Conservation (phyloP, 2,888 invertebrate genomes). For the Meliscaeva auricollis region DNA sequence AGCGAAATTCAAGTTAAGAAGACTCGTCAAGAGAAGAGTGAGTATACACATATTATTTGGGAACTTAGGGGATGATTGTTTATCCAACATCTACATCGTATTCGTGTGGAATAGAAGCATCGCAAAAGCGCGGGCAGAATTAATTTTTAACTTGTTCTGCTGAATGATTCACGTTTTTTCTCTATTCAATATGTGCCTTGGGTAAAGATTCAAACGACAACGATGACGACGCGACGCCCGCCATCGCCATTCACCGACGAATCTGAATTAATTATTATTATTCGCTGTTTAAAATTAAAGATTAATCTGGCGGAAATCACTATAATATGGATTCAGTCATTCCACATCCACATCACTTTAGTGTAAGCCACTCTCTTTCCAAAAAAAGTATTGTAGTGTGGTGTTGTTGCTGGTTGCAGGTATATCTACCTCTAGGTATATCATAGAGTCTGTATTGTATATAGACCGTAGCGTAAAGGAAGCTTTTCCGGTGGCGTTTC, state of each 20-base stretch:
- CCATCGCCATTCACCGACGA: not conserved
- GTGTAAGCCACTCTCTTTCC: not conserved
- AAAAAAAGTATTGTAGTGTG: no score
- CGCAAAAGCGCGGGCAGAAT: slow-evolving; percentile 54
- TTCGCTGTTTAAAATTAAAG: slow-evolving; percentile 56
- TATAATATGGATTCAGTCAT: slow-evolving; percentile 30
- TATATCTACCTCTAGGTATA: no score
- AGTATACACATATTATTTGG: not conserved
- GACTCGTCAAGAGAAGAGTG: not conserved
- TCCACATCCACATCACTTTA: not conserved
- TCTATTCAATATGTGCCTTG: not conserved
- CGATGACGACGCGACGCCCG: not conserved
- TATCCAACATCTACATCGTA: not conserved
- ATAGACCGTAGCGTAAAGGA: not conserved
- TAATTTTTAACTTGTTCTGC: slow-evolving; percentile 48
- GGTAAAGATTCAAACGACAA: not conserved
- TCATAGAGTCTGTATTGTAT: not conserved
- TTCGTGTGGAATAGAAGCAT: not conserved
- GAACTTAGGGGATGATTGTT: slow-evolving; percentile 56
- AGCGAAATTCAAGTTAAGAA: not conserved
- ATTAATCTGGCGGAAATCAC: slow-evolving; percentile 67
- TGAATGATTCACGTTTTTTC: not conserved
- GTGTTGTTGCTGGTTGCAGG: no score
- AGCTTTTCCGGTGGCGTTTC: not conserved
- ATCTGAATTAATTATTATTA: slow-evolving; percentile 70